Percentiles rank a stretch among this genome's conserved stretches.
Conservation (phyloP, 2,113 vertebrate genomes). For the Puntigrus tetrazona region DNA sequence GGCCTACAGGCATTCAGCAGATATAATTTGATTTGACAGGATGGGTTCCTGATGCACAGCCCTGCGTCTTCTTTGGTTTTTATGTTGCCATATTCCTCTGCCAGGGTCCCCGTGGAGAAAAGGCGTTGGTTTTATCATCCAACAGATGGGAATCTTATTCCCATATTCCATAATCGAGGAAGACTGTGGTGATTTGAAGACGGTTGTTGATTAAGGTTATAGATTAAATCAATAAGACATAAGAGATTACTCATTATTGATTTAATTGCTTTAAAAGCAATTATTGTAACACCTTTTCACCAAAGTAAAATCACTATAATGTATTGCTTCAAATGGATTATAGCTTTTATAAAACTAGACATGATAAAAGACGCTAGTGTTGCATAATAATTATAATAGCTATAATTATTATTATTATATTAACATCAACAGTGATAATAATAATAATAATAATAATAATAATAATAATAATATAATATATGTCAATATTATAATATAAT, state of each 20-base stretch:
- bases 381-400: not conserved
- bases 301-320: not conserved
- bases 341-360: not conserved
- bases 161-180: not conserved
- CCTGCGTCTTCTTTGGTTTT: not conserved
- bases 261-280: not conserved
- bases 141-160: conserved; percentile 12
- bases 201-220: conserved; percentile 4
- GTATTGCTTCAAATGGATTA: not conserved
- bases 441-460: no score
- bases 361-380: not conserved
- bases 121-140: not conserved
- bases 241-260: not conserved
- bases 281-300: not conserved
- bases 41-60: conserved; percentile 8
- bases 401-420: not conserved
- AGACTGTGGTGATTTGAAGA: conserved; percentile 3
- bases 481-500: not conserved
- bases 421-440: not conserved
- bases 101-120: not conserved
- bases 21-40: conserved; percentile 27
- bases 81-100: not conserved
- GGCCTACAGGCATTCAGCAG: not conserved
- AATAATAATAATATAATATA: no score
- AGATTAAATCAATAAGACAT: not conserved